phyloP scores from a whole-genome alignment of 2,113 vertebrate species.

The Odocoileus hemionus region DNA sequence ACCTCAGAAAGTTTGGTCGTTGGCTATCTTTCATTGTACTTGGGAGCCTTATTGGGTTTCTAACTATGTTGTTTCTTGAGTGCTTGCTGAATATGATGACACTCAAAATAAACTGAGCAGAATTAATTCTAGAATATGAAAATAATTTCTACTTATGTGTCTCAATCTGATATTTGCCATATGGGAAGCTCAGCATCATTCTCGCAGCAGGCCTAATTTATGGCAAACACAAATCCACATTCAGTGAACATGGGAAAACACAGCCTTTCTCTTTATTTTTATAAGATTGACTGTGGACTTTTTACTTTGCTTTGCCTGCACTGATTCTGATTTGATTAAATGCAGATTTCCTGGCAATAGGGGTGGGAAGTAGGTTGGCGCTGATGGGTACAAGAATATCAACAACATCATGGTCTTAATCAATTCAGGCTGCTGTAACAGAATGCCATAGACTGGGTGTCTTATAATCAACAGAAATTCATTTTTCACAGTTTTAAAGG shows the following conservation, averaged over 20 bases:
- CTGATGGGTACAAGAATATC: neutral
- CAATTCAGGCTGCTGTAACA: neutral
- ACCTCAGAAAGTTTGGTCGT: constrained; percentile 31
- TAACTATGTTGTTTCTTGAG: constrained; percentile 41
- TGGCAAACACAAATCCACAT: constrained; percentile 78
- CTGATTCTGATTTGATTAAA: constrained; percentile 26
- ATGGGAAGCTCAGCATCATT: constrained; percentile 79
- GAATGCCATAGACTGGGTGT: neutral
- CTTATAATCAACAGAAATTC: neutral
- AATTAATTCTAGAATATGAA: constrained; percentile 76
- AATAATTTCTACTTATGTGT: constrained; percentile 75
- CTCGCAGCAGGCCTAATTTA: constrained; percentile 84
- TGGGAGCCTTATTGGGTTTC: constrained; percentile 27
- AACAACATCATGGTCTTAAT: neutral
- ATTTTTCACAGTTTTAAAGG: neutral
- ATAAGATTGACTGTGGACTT: neutral
- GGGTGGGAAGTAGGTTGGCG: neutral
- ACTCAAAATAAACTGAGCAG: constrained; percentile 62
- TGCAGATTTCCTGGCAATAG: neutral
- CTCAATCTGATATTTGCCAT: constrained; percentile 79
- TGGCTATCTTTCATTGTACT: neutral
- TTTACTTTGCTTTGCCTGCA: neutral
- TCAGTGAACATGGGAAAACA: constrained; percentile 61
- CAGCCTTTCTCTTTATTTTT: constrained; percentile 28
- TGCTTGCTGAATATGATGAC: constrained; percentile 56